A percentile compares a stretch with the other conserved stretches of the same genome.
Conservation (phyloP, 2,888 invertebrate genomes). For the Dyspetes luteomarginatus region DNA sequence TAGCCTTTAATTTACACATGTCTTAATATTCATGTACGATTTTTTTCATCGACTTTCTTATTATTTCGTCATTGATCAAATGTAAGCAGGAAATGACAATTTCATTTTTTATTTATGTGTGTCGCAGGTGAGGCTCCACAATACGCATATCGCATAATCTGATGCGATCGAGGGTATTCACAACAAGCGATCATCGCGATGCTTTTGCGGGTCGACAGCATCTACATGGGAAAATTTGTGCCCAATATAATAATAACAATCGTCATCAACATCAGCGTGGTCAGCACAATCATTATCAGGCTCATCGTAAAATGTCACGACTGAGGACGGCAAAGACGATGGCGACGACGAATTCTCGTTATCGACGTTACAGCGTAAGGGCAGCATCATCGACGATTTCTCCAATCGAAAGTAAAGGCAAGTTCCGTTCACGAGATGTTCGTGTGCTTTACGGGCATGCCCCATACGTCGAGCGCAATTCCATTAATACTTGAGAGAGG, state of each 20-base stretch:
- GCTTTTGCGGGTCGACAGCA: slow-evolving; percentile 41
- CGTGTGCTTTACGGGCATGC: slow-evolving; percentile 65
- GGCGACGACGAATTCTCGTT: slow-evolving; percentile 51
- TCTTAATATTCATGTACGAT: too few species aligned
- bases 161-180: slow-evolving; percentile 58
- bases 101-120: background rate
- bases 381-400: slow-evolving; percentile 50
- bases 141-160: slow-evolving; percentile 63
- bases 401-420: slow-evolving; percentile 50
- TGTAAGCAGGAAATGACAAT: background rate
- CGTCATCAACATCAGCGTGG: slow-evolving; percentile 44
- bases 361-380: slow-evolving; percentile 65
- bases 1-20: too few species aligned
- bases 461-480: slow-evolving; percentile 58
- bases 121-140: slow-evolving; percentile 65
- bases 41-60: too few species aligned
- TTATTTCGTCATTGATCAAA: too few species aligned
- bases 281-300: slow-evolving; percentile 19
- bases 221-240: slow-evolving; percentile 59
- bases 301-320: slow-evolving; percentile 50
- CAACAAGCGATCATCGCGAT: slow-evolving; percentile 47
- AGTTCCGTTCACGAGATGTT: slow-evolving; percentile 67
- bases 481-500: slow-evolving; percentile 30
- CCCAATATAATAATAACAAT: slow-evolving; percentile 43
- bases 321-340: slow-evolving; percentile 47